Percentiles rank a stretch among this genome's conserved stretches.
Conservation (phyloP, 2,888 invertebrate species). For the Thymelicus acteon region DNA sequence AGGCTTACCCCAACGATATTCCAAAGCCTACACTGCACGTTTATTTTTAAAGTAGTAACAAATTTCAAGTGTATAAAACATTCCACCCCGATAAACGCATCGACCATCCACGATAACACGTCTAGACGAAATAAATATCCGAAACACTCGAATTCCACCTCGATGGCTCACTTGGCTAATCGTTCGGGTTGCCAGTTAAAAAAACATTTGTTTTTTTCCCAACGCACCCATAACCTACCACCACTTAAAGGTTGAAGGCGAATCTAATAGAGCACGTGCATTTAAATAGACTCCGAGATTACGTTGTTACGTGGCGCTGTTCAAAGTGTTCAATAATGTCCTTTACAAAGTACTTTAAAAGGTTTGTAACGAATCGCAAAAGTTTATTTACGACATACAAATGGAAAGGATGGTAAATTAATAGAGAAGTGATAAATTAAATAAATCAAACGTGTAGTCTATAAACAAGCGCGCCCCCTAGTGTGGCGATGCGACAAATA, state of each 20-base stretch:
- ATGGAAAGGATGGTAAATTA: constrained; percentile 35
- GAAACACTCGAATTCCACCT: constrained; percentile 78
- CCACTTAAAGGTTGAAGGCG: constrained; percentile 75
- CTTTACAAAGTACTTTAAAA: constrained; percentile 15
- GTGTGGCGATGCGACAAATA: constrained; percentile 55
- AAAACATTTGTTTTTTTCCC: constrained; percentile 59
- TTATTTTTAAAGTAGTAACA: constrained; percentile 42
- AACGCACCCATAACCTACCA: constrained; percentile 68
- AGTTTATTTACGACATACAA: constrained; percentile 35
- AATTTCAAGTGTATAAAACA: constrained; percentile 75
- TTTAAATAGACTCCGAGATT: constrained; percentile 68
- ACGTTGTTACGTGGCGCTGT: constrained; percentile 50
- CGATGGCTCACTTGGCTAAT: constrained; percentile 84
- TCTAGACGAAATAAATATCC: constrained; percentile 82
- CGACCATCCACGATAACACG: constrained; percentile 73
- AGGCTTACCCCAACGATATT: too few species aligned
- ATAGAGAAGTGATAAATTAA: constrained; percentile 52
- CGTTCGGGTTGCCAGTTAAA: constrained; percentile 65
- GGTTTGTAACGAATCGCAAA: constrained; percentile 27
- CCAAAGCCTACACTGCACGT: constrained; percentile 17
- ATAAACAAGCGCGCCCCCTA: constrained; percentile 61
- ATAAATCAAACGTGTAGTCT: constrained; percentile 64
- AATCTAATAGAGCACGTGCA: constrained; percentile 70
- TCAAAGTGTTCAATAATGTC: constrained; percentile 60
- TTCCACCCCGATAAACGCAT: constrained; percentile 73